Conservation (phyloP, 2,888 invertebrate genomes). For the Leptopilina myrica region DNA sequence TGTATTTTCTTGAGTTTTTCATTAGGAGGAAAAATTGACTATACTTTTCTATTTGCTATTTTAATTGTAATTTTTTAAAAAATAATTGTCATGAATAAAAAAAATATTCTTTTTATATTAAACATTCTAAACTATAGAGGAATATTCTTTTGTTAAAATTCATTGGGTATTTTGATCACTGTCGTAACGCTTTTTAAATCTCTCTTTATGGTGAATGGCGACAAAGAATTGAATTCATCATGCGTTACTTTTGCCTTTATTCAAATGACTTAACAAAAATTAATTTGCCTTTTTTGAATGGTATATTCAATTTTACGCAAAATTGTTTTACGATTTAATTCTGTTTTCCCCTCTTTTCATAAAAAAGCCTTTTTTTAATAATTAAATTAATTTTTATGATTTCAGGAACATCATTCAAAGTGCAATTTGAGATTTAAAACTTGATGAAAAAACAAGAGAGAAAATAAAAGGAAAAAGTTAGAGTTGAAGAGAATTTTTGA, state of each 20-base stretch:
- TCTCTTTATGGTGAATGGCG: neutral
- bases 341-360: neutral
- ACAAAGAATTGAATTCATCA: constrained; percentile 20
- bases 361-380: no score
- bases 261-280: constrained; percentile 16
- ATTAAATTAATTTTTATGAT: constrained; percentile 1
- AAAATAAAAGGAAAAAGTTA: neutral
- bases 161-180: neutral
- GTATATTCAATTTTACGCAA: neutral
- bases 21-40: no score
- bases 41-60: no score
- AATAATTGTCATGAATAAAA: no score
- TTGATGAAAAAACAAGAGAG: neutral
- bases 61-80: no score
- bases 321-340: neutral
- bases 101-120: no score
- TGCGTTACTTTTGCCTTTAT: constrained; percentile 14
- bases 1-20: no score
- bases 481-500: neutral
- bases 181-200: constrained; percentile 22
- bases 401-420: constrained; percentile 18
- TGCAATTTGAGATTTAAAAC: neutral
- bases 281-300: neutral
- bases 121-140: no score
- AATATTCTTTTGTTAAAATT: neutral